These are phyloP conservation scores for Acleris emargana DNA, from an alignment of 2,888 invertebrate genomes.

Conservation along the genomic window DNA sequence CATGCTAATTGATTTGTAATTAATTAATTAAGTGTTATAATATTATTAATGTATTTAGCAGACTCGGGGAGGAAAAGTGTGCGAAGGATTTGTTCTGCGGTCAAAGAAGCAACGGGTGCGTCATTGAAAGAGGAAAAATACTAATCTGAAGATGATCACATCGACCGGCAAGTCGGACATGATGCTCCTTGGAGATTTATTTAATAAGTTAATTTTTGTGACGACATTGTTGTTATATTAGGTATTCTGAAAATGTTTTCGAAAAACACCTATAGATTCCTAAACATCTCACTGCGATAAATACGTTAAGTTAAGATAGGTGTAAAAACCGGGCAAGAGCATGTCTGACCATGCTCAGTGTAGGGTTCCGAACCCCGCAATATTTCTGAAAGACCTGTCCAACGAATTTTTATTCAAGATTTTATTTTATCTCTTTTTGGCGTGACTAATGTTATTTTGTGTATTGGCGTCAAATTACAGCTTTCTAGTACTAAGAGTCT, in stretches of 20 bases:
- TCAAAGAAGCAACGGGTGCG: conserved; percentile 15
- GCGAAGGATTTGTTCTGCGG: conserved; percentile 26
- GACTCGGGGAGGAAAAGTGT: conserved; percentile 24
- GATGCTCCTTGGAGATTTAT: conserved; percentile 20
- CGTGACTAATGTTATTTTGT: too few relatives aligned
- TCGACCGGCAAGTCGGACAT: neutral
- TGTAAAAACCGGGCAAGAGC: too few relatives aligned
- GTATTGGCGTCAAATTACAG: too few relatives aligned
- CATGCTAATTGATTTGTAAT: conserved; percentile 25
- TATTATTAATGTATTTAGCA: conserved; percentile 25
- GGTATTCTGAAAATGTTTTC: neutral
- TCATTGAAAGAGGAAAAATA: conserved; percentile 30
- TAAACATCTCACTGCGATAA: too few relatives aligned
- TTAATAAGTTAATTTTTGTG: neutral
- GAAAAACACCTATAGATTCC: too few relatives aligned
- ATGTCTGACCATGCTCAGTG: too few relatives aligned
- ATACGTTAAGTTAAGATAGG: too few relatives aligned
- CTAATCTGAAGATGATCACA: conserved; percentile 14
- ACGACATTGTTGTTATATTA: neutral
- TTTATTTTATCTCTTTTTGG: too few relatives aligned
- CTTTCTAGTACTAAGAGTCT: too few relatives aligned
- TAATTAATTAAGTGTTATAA: conserved; percentile 10
- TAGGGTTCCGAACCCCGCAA: too few relatives aligned
- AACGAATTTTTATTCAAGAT: too few relatives aligned
- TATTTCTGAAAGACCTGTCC: too few relatives aligned